phyloP scores from a whole-genome alignment of 1,140 invertebrate species.

The Ganaspis sp. region DNA sequence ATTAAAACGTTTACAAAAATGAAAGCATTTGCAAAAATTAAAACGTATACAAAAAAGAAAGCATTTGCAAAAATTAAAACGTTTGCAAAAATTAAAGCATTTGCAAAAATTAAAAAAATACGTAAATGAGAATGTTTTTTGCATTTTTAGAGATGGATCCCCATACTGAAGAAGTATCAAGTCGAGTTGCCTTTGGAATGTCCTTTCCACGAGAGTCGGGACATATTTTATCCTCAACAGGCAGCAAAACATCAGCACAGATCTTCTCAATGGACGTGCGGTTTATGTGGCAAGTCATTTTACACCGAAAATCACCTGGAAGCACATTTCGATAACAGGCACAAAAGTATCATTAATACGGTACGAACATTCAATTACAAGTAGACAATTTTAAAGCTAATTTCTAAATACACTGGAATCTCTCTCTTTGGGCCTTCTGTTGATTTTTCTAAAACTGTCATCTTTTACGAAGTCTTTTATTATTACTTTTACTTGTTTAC shows the following conservation, averaged over 20 bases:
- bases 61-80: no score
- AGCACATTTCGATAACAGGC: constrained; percentile 92
- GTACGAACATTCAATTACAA: constrained; percentile 75
- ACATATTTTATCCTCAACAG: constrained; percentile 91
- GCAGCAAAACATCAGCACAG: constrained; percentile 87
- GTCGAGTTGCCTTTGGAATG: constrained; percentile 89
- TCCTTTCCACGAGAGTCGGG: constrained; percentile 90
- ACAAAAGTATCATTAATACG: constrained; percentile 90
- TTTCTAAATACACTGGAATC: no score
- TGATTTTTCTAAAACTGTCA: no score
- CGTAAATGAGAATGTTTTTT: constrained; percentile 31
- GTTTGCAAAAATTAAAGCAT: constrained; percentile 6
- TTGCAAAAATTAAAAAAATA: not conserved
- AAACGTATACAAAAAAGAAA: no score
- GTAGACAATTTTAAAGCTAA: no score
- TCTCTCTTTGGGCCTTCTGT: no score
- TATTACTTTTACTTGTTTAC: no score
- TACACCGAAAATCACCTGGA: constrained; percentile 92
- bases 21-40: no score
- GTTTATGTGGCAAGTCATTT: constrained; percentile 94
- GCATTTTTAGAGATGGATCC: constrained; percentile 86
- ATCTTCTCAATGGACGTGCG: constrained; percentile 92
- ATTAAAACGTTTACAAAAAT: no score
- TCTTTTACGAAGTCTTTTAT: no score
- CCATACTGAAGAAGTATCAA: constrained; percentile 90